These are phyloP conservation scores for Tenrec ecaudatus DNA, from an alignment of 2,113 vertebrate genomes.

Conservation along the genomic window DNA sequence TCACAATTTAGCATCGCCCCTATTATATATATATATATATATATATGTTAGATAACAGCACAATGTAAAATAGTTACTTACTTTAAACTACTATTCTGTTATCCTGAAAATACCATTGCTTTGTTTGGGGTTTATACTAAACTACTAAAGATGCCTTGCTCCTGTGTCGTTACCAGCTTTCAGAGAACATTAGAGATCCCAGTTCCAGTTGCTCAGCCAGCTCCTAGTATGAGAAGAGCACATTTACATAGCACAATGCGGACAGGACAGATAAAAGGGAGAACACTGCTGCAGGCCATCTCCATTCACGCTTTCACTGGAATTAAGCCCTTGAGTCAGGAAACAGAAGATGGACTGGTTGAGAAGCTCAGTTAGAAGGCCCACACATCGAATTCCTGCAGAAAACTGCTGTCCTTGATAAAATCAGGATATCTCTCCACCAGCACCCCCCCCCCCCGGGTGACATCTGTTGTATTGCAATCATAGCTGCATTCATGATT, in stretches of 20 bases:
- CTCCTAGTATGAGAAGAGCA: conserved; percentile 46
- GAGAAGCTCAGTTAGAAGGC: conserved; percentile 36
- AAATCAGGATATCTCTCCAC: background rate
- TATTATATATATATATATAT: background rate
- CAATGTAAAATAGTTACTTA: background rate
- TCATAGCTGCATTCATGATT: background rate
- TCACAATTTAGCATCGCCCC: background rate
- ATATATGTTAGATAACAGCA: background rate
- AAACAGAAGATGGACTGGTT: conserved; percentile 35
- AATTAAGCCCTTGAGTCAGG: conserved; percentile 69
- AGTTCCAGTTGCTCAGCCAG: conserved; percentile 42
- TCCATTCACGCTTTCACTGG: conserved; percentile 65
- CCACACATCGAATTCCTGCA: conserved; percentile 2
- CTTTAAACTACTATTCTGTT: background rate
- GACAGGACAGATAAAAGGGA: conserved; percentile 63
- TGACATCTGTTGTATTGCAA: background rate
- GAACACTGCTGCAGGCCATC: background rate
- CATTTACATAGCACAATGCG: conserved; percentile 68
- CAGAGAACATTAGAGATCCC: conserved; percentile 51
- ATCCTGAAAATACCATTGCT: conserved; percentile 4
- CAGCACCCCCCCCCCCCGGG: background rate
- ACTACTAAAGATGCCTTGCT: background rate
- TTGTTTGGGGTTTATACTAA: background rate
- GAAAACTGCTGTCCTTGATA: background rate
- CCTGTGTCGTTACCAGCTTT: conserved; percentile 39